These are phyloP conservation scores for Hypomesus transpacificus DNA, from an alignment of 2,113 vertebrate genomes.

Conservation along the genomic window DNA sequence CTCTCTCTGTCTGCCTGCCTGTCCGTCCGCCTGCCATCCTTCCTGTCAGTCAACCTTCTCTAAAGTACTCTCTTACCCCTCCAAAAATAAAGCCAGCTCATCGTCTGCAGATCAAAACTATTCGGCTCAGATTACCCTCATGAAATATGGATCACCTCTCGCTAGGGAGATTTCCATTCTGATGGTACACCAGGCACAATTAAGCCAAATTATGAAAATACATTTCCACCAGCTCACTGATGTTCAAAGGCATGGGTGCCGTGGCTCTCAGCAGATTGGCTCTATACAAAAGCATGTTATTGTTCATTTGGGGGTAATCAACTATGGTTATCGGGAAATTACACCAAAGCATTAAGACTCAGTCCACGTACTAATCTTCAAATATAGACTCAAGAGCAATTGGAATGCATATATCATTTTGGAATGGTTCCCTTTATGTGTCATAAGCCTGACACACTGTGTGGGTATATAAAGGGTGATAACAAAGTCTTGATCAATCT, in stretches of 20 bases:
- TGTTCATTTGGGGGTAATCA: conserved; percentile 38
- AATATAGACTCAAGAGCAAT: conserved; percentile 31
- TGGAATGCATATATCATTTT: conserved; percentile 2
- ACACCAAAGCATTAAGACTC: conserved; percentile 33
- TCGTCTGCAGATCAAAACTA: conserved; percentile 61
- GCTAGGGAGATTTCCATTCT: conserved; percentile 63
- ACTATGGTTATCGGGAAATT: conserved; percentile 39
- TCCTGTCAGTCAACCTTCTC: conserved; percentile 39
- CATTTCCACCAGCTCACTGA: conserved; percentile 53
- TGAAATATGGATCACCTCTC: conserved; percentile 68
- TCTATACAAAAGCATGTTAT: conserved; percentile 33
- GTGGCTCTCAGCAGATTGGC: neutral
- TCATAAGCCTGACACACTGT: conserved; percentile 12
- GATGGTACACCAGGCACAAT: conserved; percentile 67
- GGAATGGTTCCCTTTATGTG: conserved; percentile 26
- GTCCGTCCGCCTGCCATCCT: neutral
- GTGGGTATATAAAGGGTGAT: conserved; percentile 14
- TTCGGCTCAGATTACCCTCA: conserved; percentile 61
- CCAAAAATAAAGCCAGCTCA: conserved; percentile 56
- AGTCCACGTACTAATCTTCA: conserved; percentile 15
- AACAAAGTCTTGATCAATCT: conserved; percentile 43
- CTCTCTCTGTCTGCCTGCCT: neutral
- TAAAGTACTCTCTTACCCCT: conserved; percentile 57
- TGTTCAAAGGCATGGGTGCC: conserved; percentile 29
- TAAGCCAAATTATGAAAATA: conserved; percentile 71